Base-by-base conservation (phyloP, 2,113 vertebrate genomes). In the Blennius ocellaris region DNA sequence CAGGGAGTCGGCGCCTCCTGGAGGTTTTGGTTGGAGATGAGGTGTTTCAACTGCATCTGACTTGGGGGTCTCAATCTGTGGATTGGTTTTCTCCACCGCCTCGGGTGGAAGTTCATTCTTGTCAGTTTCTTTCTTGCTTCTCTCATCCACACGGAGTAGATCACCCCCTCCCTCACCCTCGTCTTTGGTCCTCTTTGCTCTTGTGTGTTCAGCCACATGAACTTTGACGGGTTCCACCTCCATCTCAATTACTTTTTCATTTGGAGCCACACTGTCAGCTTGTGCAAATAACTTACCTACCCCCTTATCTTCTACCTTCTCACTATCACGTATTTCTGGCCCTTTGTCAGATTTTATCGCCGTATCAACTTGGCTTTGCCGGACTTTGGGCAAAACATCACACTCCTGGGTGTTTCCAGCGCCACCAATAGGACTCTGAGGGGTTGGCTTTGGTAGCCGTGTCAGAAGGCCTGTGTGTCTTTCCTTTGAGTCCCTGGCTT, bases 401-500 rank as follows among this genome's bases (percentile, higher is more conserved):
- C 40, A 82, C 85, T 71, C 50, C 9, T 0, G 45, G 41, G 37
- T 49, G 7, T 68, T 79, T 44, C 86, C 82, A 2, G 52, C 37
- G 54, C 49, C 40, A 1, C 21, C 21, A 30, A 4, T 30, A 2
- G 57, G 37, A 48, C 68, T 84, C 85, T 78, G 57, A 6, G 73
- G 14, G 8, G 59, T n/a, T 51, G 84, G 73, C 74, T 80, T 90
- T 53, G 84, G 82, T n/a, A 38, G 37, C 43, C 82, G 80, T 84
- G 82, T 73, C 55, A 82, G 79, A 88, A 60, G 82, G 55, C 11
- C 64, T 6, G 48, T 11, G 15, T 41, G 54, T 53, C 76, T 83
- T 86, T 83, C 84, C 66, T 52, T 82, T 82, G 81, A 88, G 84
- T 76, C 78, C 37, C 50, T 85, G 81, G 88, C 85, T 83, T 75